Conservation (phyloP, 2,888 invertebrate genomes). For the Cryptocephalus moraei region DNA sequence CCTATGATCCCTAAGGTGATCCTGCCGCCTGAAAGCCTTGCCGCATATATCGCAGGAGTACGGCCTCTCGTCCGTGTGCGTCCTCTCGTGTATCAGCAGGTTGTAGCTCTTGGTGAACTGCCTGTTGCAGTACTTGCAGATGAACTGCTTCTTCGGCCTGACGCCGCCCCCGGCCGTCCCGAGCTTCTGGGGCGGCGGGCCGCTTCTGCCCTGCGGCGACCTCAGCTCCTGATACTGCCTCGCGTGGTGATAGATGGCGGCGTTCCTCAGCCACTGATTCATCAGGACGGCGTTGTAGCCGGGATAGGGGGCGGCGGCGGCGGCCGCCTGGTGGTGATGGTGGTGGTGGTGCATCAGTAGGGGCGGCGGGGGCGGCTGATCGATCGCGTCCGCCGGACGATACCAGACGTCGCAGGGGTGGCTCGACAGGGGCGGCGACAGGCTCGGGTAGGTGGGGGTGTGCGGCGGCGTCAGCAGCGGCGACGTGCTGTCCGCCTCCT, state of each 20-base stretch:
- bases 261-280: slow-evolving; percentile 66
- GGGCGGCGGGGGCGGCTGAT: neutral
- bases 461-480: slow-evolving; percentile 61
- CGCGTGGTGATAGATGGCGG: slow-evolving; percentile 57
- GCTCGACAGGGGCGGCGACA: slow-evolving; percentile 25
- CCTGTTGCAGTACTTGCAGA: slow-evolving; percentile 94
- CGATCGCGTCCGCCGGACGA: slow-evolving; percentile 31
- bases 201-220: slow-evolving; percentile 30
- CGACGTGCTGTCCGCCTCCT: slow-evolving; percentile 36
- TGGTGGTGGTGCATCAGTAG: slow-evolving; percentile 24
- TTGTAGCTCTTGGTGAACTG: slow-evolving; percentile 98
- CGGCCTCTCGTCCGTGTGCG: slow-evolving; percentile 93
- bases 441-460: slow-evolving; percentile 51
- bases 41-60: slow-evolving; percentile 95
- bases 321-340: slow-evolving; percentile 20
- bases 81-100: slow-evolving; percentile 91
- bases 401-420: slow-evolving; percentile 26
- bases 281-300: slow-evolving; percentile 49
- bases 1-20: slow-evolving; percentile 87
- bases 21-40: slow-evolving; percentile 91
- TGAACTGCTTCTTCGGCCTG: slow-evolving; percentile 77
- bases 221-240: slow-evolving; percentile 25
- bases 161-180: slow-evolving; percentile 31
- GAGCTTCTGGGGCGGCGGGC: slow-evolving; percentile 38
- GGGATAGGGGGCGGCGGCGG: slow-evolving; percentile 8